Conservation (phyloP, 2,113 vertebrate genomes). For the Pomatorhinus ruficollis region DNA sequence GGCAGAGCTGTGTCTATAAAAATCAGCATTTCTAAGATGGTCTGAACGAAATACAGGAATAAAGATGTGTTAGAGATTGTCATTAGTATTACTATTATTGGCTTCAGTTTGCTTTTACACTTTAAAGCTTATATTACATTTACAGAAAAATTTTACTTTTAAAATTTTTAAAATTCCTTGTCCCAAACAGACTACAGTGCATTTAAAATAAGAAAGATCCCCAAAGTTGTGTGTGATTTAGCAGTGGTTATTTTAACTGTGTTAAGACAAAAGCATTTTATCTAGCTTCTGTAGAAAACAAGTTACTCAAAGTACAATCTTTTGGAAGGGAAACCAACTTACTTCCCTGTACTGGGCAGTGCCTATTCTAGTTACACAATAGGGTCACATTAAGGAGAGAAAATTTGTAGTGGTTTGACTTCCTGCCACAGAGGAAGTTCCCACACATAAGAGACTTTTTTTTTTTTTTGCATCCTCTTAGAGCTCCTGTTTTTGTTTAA, state of each 20-base stretch:
- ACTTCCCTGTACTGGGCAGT: constrained; percentile 4
- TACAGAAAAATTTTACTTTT: constrained; percentile 5
- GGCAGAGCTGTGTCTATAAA: not conserved
- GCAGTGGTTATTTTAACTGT: not conserved
- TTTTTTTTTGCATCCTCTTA: not conserved
- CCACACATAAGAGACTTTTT: not conserved
- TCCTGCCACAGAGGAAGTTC: constrained; percentile 37
- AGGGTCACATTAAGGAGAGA: not conserved
- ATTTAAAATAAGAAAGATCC: not conserved
- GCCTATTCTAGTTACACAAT: constrained; percentile 15
- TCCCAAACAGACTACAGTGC: not conserved
- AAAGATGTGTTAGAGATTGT: not conserved
- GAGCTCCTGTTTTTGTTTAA: not conserved
- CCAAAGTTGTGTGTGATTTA: not conserved
- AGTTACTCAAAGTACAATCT: not conserved
- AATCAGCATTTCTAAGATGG: not conserved
- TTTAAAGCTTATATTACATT: not conserved
- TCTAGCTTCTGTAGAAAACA: not conserved
- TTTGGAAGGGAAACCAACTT: constrained; percentile 31
- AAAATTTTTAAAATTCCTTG: not conserved
- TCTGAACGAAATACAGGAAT: not conserved
- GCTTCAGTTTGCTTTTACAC: not conserved
- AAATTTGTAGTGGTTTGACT: not conserved
- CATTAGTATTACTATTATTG: not conserved
- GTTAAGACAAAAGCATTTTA: not conserved